Percentiles rank a stretch among this genome's conserved stretches.
Evolutionary conservation across 2,888 invertebrate genomes (phyloP).

Genomic region (Diplazon laetatorius): DNA sequence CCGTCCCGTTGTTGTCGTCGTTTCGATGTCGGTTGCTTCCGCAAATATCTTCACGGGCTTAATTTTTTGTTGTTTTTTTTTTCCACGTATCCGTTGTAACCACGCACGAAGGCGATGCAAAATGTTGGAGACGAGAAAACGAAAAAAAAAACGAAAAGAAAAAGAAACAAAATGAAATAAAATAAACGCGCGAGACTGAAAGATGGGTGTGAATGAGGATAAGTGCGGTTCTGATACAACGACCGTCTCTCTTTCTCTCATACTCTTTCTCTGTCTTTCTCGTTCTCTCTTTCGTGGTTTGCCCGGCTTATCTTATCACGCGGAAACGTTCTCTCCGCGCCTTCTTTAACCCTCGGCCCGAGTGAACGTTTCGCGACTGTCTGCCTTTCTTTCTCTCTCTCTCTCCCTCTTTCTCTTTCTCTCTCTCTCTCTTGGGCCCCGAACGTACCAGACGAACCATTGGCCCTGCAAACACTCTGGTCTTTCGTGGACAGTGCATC

Average conservation of each 20-base stretch:
- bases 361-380: conserved; percentile 66
- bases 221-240: conserved; percentile 29
- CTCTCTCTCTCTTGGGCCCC: conserved; percentile 57
- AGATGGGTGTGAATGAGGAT: conserved; percentile 39
- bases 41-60: no score
- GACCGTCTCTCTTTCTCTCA: conserved; percentile 50
- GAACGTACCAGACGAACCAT: conserved; percentile 39
- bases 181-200: conserved; percentile 34
- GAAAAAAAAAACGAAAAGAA: not conserved
- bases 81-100: no score
- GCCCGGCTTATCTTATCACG: conserved; percentile 79
- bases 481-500: conserved; percentile 75
- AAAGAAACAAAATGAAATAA: conserved; percentile 20
- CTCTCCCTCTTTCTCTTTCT: conserved; percentile 55
- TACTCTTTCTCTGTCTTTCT: no score
- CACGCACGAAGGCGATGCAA: no score
- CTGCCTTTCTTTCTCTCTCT: conserved; percentile 52
- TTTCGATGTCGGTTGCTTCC: no score
- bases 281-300: no score
- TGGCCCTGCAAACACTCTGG: conserved; percentile 39
- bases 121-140: no score
- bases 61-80: no score
- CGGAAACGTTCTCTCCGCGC: conserved; percentile 75
- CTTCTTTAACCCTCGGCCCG: conserved; percentile 70
- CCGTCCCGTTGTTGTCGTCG: no score